These are phyloP conservation scores for Rhinolophus ferrumequinum DNA, from an alignment of 2,113 vertebrate genomes.

Conservation along the genomic window DNA sequence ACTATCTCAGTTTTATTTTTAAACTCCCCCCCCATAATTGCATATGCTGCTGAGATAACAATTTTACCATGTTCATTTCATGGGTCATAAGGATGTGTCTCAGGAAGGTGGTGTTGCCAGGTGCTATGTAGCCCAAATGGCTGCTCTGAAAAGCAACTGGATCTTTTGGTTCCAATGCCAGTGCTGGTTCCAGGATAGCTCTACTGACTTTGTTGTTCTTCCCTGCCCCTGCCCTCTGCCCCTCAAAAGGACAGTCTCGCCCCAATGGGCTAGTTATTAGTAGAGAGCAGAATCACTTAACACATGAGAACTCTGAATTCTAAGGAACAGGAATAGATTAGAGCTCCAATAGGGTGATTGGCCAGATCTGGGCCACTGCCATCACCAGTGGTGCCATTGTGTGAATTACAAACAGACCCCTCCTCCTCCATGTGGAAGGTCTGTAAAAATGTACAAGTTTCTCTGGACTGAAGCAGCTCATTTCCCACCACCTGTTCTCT, in stretches of 20 bases:
- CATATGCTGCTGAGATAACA: not conserved
- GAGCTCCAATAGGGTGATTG: not conserved
- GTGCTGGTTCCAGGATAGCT: not conserved
- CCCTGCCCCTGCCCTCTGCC: not conserved
- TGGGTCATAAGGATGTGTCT: not conserved
- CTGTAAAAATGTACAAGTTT: not conserved
- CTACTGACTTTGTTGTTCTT: not conserved
- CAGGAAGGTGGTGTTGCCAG: not conserved
- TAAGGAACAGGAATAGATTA: not conserved
- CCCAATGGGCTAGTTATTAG: not conserved
- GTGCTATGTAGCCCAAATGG: not conserved
- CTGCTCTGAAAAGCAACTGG: not conserved
- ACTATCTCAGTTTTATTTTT: constrained; percentile 4
- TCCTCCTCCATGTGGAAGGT: not conserved
- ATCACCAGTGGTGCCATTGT: rapidly evolving
- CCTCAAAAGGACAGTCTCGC: not conserved
- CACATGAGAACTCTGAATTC: rapidly evolving
- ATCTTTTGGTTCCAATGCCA: not conserved
- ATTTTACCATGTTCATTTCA: not conserved
- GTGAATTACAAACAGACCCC: not conserved
- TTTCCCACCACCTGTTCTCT: not conserved
- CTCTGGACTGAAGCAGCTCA: not conserved
- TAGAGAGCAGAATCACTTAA: not conserved
- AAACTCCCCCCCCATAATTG: not conserved
- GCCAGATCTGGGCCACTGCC: not conserved